Percentiles rank a stretch among this genome's conserved stretches.
These are phyloP conservation scores for Urechis unicinctus DNA, from an alignment of 2,888 invertebrate genomes.

Conservation along the genomic window DNA sequence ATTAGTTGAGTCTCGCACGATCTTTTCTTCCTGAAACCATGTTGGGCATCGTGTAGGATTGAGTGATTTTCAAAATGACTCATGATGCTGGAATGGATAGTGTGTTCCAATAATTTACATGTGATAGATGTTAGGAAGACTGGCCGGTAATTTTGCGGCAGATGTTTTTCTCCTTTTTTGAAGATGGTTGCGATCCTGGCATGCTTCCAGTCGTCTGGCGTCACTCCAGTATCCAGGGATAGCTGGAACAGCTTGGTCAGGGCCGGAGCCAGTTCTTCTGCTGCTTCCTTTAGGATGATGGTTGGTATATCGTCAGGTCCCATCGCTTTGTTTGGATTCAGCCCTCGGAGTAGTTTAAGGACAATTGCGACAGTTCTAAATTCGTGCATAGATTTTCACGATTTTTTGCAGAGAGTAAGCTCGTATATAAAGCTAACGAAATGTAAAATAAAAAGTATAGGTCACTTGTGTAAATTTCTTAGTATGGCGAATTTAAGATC, in stretches of 20 bases:
- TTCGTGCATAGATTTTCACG: too few relatives aligned
- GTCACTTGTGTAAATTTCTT: too few relatives aligned
- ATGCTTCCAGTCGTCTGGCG: background rate
- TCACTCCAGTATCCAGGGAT: background rate
- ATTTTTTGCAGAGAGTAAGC: too few relatives aligned
- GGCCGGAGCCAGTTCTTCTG: background rate
- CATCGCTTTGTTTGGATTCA: too few relatives aligned
- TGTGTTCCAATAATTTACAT: background rate
- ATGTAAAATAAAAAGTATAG: too few relatives aligned
- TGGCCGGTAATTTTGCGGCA: background rate
- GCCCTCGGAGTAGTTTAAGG: too few relatives aligned
- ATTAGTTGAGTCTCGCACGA: background rate
- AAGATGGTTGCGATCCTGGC: background rate
- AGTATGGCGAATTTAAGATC: too few relatives aligned
- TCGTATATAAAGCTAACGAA: too few relatives aligned
- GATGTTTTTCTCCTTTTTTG: background rate
- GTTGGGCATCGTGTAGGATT: background rate
- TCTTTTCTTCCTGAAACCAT: background rate
- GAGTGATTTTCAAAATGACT: background rate
- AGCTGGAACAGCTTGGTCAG: background rate
- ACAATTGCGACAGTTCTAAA: too few relatives aligned
- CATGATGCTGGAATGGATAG: background rate
- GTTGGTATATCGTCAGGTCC: background rate
- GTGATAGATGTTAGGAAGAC: background rate
- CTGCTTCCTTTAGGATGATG: background rate